Conservation (phyloP, 2,888 invertebrate genomes). For the Frankliniella intonsa region DNA sequence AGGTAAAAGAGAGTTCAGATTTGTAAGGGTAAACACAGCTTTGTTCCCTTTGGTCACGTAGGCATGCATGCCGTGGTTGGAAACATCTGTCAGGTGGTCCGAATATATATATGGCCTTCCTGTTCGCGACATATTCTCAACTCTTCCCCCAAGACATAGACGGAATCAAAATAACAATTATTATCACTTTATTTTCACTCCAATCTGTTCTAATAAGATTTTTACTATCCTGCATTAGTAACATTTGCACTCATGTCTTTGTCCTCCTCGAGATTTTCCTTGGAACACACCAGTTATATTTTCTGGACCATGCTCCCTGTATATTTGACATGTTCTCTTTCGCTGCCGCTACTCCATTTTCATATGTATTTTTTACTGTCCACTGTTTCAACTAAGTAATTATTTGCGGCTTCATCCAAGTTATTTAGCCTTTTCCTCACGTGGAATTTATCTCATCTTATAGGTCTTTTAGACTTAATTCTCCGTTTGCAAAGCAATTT, state of each 20-base stretch:
- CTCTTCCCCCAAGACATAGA: background rate
- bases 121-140: background rate
- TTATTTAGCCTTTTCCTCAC: background rate
- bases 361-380: no score
- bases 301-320: no score
- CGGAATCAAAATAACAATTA: background rate
- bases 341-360: no score
- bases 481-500: background rate
- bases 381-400: no score
- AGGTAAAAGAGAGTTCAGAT: conserved; percentile 54
- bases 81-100: conserved; percentile 31
- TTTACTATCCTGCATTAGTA: background rate
- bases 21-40: conserved; percentile 41
- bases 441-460: background rate
- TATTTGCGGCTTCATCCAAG: background rate
- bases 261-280: background rate
- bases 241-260: background rate
- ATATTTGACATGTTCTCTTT: no score
- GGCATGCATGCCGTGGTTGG: background rate
- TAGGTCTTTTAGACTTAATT: background rate
- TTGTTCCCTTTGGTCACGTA: conserved; percentile 28
- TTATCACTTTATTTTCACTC: background rate
- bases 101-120: background rate
- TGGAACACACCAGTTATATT: no score
- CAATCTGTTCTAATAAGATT: background rate